A percentile compares a stretch with the other conserved stretches of the same genome.
Conservation (phyloP, 2,888 invertebrate species). For the Macaria notata region DNA sequence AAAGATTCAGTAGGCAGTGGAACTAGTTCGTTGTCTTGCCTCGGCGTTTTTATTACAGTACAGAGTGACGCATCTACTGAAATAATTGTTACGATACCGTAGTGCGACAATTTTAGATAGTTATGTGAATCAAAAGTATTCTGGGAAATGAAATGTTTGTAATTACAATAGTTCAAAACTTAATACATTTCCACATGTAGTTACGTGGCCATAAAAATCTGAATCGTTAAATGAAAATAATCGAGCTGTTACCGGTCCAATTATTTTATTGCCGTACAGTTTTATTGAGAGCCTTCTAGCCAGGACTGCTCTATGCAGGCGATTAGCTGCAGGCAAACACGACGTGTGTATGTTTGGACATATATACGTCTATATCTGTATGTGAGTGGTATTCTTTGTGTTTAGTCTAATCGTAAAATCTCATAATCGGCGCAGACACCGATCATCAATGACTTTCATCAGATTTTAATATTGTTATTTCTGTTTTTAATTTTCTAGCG, state of each 20-base stretch:
- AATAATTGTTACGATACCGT: constrained; percentile 40
- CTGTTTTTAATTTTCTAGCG: constrained; percentile 43
- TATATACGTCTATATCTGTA: too few species aligned
- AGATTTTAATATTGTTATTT: constrained; percentile 46
- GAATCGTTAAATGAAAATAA: too few species aligned
- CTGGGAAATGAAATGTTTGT: too few species aligned
- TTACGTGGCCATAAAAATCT: too few species aligned
- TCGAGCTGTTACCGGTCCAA: constrained; percentile 52
- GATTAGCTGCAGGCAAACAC: too few species aligned
- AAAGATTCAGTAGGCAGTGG: constrained; percentile 35
- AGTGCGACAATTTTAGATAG: constrained; percentile 2
- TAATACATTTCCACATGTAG: too few species aligned
- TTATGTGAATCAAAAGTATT: too few species aligned
- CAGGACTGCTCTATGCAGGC: too few species aligned
- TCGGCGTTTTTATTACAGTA: constrained; percentile 57
- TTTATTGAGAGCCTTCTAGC: constrained; percentile 41
- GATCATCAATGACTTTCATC: not conserved
- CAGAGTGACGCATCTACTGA: constrained; percentile 67
- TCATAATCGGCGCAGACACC: not conserved
- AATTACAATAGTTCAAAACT: too few species aligned
- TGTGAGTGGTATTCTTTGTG: too few species aligned
- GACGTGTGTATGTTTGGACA: too few species aligned
- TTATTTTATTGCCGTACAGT: constrained; percentile 58
- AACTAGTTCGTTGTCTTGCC: constrained; percentile 55
- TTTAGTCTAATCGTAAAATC: too few species aligned